These are phyloP conservation scores for Syncerus caffer DNA, from an alignment of 2,797 vertebrate species.

Conservation along the genomic window DNA sequence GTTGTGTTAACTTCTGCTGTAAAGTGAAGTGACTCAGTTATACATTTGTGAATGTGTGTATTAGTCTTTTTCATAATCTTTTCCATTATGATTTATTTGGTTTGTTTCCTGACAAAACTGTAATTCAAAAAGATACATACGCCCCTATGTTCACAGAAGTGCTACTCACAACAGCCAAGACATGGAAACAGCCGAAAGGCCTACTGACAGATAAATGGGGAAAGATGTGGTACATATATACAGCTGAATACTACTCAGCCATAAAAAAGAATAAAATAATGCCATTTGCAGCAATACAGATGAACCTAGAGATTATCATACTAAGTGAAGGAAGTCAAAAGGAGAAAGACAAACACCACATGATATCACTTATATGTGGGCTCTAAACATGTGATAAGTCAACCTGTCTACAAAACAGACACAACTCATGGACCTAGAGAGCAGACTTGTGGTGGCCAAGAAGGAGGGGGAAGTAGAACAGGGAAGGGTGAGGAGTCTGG, in stretches of 20 bases:
- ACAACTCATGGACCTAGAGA: background rate
- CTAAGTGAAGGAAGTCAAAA: background rate
- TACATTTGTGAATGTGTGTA: background rate
- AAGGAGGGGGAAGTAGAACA: background rate
- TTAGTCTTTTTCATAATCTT: background rate
- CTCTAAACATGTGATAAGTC: background rate
- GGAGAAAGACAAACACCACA: background rate
- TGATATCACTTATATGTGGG: background rate
- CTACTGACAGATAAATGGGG: background rate
- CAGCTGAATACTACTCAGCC: background rate
- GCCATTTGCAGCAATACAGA: background rate
- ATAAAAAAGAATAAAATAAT: background rate
- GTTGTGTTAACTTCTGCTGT: background rate
- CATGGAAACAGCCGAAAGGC: background rate
- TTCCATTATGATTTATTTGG: background rate
- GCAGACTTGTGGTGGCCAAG: background rate
- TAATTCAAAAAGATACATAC: background rate
- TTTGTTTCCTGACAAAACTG: background rate
- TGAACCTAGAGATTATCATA: background rate
- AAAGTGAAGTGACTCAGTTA: background rate
- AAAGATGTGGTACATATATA: background rate
- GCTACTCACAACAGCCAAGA: background rate
- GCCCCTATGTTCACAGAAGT: background rate
- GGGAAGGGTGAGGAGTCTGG: background rate
- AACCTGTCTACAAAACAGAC: background rate